Evolutionary conservation across 1,140 invertebrate species (phyloP).

Genomic region (Drosophila willistoni): DNA sequence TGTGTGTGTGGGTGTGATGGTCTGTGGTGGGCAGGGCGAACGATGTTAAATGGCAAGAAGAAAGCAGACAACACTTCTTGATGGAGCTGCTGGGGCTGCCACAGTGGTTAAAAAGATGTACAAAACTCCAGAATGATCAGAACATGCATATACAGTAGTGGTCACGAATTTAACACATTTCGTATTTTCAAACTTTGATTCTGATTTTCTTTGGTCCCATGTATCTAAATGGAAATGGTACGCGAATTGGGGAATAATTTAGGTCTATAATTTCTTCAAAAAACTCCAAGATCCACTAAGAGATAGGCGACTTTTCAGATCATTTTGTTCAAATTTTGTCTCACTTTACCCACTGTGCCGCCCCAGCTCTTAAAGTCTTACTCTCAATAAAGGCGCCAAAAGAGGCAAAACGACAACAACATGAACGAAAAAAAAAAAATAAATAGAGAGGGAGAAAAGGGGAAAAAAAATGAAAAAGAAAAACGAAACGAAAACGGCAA

Average conservation of each 20-base stretch:
- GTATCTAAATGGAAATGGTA: too few species aligned
- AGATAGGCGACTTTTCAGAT: too few species aligned
- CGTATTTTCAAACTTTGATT: too few species aligned
- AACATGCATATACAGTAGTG: not conserved
- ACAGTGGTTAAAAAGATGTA: not conserved
- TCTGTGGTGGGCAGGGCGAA: slow-evolving; percentile 23
- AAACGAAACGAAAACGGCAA: slow-evolving; percentile 68
- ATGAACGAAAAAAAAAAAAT: slow-evolving; percentile 25
- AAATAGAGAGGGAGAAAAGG: slow-evolving; percentile 22
- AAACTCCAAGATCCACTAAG: too few species aligned
- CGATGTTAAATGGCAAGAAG: slow-evolving; percentile 60
- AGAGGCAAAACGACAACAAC: slow-evolving; percentile 32
- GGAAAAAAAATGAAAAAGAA: slow-evolving; percentile 35
- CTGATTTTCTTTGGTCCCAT: too few species aligned
- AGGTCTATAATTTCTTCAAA: too few species aligned
- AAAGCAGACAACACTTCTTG: slow-evolving; percentile 25
- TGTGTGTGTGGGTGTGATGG: not conserved
- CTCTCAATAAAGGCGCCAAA: slow-evolving; percentile 61
- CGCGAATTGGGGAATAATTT: too few species aligned
- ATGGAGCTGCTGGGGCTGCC: not conserved
- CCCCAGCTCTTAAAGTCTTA: slow-evolving; percentile 32
- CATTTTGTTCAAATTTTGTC: too few species aligned
- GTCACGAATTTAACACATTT: not conserved
- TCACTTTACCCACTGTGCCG: slow-evolving; percentile 35
- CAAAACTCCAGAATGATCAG: too few species aligned